Evolutionary conservation across 2,113 vertebrate species (phyloP), one percentile per base, ranked within the genome.

Genomic region (Merops nubicus): DNA sequence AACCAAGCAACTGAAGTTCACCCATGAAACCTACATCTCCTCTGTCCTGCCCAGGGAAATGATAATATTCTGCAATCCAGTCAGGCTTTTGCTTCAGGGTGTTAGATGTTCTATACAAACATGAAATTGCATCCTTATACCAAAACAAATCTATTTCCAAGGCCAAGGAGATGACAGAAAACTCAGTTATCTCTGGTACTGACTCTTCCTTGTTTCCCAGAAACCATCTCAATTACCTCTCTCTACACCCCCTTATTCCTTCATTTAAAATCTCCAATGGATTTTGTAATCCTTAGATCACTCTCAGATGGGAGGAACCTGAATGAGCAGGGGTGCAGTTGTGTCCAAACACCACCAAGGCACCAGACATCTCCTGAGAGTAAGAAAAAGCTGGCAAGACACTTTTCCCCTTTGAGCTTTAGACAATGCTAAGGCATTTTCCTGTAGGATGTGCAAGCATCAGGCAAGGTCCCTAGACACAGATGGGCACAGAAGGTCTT

Each of bases 91-190:
- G 38, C 28, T 89, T 67, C 51, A 78, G n/a, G 9, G 10, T 36
- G 18, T 69, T 48, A n/a, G 45, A 78, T 67, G 57, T 65, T 74
- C 69, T 31, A 43, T 7, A 7, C 36, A 65, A 87, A 48, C 18
- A n/a, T 16, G 48, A 40, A 48, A 53, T 16, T 81, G 10, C 42
- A n/a, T 69, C 10, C 2, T n/a, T 15, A 54, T 8, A n/a, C 23
- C 9, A 18, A 74, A 91, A 65, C 20, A 70, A 67, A 86, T 4
- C n/a, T 63, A 12, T 45, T 82, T 85, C 56, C 13, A 45, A 63
- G 47, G 18, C 31, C 23, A 69, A 11, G 0, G 0, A 29, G 4
- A 21, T 47, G 6, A 21, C 5, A 50, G 23, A 56, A 62, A 73
- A 4, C 33, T 69, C 21, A 29, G 13, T 8, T 47, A 18, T 18